These are phyloP conservation scores for Cantharis rustica DNA, from an alignment of 2,888 invertebrate genomes.

Conservation along the genomic window DNA sequence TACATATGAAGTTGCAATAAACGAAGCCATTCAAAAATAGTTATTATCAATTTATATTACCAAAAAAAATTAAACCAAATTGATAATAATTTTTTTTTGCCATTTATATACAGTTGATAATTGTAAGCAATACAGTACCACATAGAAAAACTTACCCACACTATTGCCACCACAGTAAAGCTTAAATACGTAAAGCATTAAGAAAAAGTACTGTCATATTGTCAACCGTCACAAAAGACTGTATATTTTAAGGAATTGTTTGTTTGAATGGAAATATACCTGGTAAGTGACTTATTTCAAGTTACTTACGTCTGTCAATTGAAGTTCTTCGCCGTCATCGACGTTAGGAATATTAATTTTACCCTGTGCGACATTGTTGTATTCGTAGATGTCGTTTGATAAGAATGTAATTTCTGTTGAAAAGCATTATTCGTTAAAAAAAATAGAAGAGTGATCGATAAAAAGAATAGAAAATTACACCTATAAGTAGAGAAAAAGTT, in stretches of 20 bases:
- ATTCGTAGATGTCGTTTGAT: conserved; percentile 89
- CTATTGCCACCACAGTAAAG: conserved; percentile 10
- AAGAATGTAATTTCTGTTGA: conserved; percentile 78
- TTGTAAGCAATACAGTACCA: not conserved
- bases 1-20: not conserved
- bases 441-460: not conserved
- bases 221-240: conserved; percentile 3
- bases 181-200: conserved; percentile 5
- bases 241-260: not conserved
- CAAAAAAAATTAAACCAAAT: not conserved
- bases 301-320: conserved; percentile 84
- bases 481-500: not conserved
- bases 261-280: not conserved
- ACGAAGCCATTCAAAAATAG: not conserved
- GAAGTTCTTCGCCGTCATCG: conserved; percentile 94
- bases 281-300: not conserved
- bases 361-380: conserved; percentile 95
- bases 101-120: not conserved
- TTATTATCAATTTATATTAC: not conserved
- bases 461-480: not conserved
- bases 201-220: not conserved
- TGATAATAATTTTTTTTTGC: not conserved
- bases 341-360: conserved; percentile 93
- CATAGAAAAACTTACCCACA: conserved; percentile 13
- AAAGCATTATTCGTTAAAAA: conserved; percentile 40